Base-by-base conservation (phyloP, 2,888 invertebrate genomes). In the Drosophila siamana region DNA sequence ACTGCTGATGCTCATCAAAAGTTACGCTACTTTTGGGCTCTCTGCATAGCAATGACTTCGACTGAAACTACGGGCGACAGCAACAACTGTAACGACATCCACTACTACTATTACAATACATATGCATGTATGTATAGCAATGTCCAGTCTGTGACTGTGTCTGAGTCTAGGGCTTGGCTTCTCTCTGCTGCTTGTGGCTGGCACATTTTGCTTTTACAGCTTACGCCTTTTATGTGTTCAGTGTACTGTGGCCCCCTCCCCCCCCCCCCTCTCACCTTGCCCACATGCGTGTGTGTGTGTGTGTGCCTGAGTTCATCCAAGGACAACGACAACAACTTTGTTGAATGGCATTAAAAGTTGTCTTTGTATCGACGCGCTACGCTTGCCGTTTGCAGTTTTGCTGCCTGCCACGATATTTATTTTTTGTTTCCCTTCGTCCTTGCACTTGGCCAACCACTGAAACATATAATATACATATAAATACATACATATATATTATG, bases 291-390 rank as follows among this genome's bases (percentile, higher is more conserved):
- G 16, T 38, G 36, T 54, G 54, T 61, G 38, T 51, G 16, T 51
- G 46, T 56, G 47, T 44, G 30, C 9, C 28, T 51, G 46, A 55
- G 56, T 46, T 67, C 63, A 44, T 46, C 46, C 62, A 76, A 73
- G 69, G 70, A 71, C 79, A 78, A 51, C 69, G 36, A 43, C 61
- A 62, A 61, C 68, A 79, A 87, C 73, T 85, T 84, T 82, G 82
- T 82, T 86, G 81, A 85, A 85, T 82, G 77, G 65, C 86, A 86
- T 87, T 79, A 75, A 87, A 80, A 85, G 72, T 69, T 81, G 85
- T 79, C 72, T 79, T 79, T 87, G 67, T 81, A 87, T 87, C 68
- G 73, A 74, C 46, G 59, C 75, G 74, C 76, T 48, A 62, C 66
- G 60, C 80, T 62, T 62, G 61, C 26, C 26, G 26, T 26, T 26